Evolutionary conservation across 2,113 vertebrate genomes (phyloP).

Genomic region (Carassius gibelio): DNA sequence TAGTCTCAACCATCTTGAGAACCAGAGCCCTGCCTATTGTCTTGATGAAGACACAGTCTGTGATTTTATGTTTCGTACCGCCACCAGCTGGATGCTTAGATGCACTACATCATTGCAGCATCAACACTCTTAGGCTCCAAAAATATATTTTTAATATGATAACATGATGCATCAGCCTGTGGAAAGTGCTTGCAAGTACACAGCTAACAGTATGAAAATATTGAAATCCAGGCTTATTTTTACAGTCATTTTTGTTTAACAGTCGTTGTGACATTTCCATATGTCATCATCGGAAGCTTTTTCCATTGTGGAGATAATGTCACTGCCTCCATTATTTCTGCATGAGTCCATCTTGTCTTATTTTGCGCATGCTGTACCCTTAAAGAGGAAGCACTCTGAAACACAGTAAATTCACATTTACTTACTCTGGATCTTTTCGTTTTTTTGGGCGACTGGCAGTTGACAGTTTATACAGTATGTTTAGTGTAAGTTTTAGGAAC

Average conservation of each 20-base stretch:
- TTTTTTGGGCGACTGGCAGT: too few species aligned
- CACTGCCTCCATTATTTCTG: conserved; percentile 54
- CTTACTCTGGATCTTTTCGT: neutral
- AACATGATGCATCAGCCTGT: neutral
- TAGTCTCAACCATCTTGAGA: conserved; percentile 77
- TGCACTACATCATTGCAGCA: conserved; percentile 10
- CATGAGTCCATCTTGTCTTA: conserved; percentile 38
- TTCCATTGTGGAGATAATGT: conserved; percentile 51
- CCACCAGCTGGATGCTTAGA: conserved; percentile 66
- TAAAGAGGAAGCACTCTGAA: conserved; percentile 33
- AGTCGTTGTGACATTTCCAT: conserved; percentile 46
- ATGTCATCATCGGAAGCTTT: conserved; percentile 41
- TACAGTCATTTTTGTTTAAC: neutral
- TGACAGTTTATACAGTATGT: neutral
- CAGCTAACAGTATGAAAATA: neutral
- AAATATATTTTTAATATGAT: neutral
- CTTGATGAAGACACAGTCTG: conserved; percentile 56
- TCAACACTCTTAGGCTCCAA: neutral
- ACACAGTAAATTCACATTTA: neutral
- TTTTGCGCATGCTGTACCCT: conserved; percentile 29
- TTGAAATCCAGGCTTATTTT: neutral
- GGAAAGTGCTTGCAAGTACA: conserved; percentile 24
- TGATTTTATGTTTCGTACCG: conserved; percentile 51
- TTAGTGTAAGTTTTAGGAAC: neutral
- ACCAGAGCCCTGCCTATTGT: conserved; percentile 71